Evolutionary conservation across 2,888 invertebrate species (phyloP).

Genomic region (Melolontha melolontha): DNA sequence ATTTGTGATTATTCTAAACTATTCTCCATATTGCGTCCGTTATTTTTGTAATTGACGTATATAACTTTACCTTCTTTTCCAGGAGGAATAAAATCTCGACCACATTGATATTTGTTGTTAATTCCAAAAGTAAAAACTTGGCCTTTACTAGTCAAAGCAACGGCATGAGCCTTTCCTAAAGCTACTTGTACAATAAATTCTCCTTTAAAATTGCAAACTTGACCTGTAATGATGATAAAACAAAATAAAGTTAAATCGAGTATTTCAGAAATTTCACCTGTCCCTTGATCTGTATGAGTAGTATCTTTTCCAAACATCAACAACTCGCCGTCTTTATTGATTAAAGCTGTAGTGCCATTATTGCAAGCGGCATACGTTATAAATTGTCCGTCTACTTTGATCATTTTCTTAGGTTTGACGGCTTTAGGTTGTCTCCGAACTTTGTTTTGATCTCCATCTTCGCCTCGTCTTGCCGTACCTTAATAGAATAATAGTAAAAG

Average conservation of each 20-base stretch:
- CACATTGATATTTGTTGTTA: slow-evolving; percentile 98
- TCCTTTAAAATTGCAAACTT: slow-evolving; percentile 62
- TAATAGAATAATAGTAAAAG: slow-evolving; percentile 58
- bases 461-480: slow-evolving; percentile 90
- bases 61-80: slow-evolving; percentile 69
- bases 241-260: slow-evolving; percentile 17
- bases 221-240: slow-evolving; percentile 52
- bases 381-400: slow-evolving; percentile 87
- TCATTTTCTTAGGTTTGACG: slow-evolving; percentile 91
- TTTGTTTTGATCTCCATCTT: slow-evolving; percentile 87
- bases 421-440: slow-evolving; percentile 89
- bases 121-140: slow-evolving; percentile 95
- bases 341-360: slow-evolving; percentile 93
- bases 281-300: slow-evolving; percentile 80
- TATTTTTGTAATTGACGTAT: no score
- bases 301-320: slow-evolving; percentile 96
- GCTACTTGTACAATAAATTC: slow-evolving; percentile 74
- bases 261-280: slow-evolving; percentile 62
- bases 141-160: slow-evolving; percentile 88
- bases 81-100: slow-evolving; percentile 80
- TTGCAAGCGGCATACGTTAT: slow-evolving; percentile 91
- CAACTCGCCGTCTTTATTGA: slow-evolving; percentile 86
- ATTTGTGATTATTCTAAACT: no score
- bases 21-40: no score
- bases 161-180: slow-evolving; percentile 96